Conservation (phyloP, 2,888 invertebrate species). For the Calameuta pallipes region DNA sequence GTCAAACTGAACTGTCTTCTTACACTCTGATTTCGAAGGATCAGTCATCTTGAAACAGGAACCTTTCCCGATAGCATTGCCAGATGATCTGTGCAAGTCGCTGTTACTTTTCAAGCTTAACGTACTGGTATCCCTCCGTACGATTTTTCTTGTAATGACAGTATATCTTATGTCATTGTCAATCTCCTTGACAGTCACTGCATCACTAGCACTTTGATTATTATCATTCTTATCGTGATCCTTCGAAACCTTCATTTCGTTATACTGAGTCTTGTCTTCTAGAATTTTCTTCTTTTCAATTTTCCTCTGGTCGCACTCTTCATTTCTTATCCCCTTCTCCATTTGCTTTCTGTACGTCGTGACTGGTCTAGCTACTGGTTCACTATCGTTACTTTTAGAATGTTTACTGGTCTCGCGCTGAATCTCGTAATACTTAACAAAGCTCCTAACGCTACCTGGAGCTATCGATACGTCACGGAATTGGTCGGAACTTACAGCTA, state of each 20-base stretch:
- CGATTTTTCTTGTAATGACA: constrained; percentile 17
- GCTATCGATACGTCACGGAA: constrained; percentile 48
- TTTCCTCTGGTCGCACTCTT: constrained; percentile 12
- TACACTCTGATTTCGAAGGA: constrained; percentile 15
- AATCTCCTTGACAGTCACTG: background rate
- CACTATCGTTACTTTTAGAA: constrained; percentile 49
- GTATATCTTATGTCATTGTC: constrained; percentile 23
- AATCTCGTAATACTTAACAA: constrained; percentile 60
- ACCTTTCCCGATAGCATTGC: constrained; percentile 22
- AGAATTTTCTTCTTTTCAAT: background rate
- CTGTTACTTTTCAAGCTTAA: background rate
- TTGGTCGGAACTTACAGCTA: constrained; percentile 61
- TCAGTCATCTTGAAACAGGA: background rate
- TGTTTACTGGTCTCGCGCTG: constrained; percentile 42
- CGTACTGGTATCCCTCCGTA: background rate
- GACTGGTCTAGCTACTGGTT: constrained; percentile 29
- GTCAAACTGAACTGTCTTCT: constrained; percentile 54
- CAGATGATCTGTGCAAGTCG: background rate
- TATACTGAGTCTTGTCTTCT: background rate
- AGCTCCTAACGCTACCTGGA: constrained; percentile 62
- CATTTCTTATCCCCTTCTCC: constrained; percentile 12
- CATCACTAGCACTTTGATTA: background rate
- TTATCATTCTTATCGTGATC: background rate
- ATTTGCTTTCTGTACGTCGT: constrained; percentile 9
- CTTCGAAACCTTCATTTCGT: background rate